Conservation (phyloP, 1,140 invertebrate species). For the Sycophila sp. region DNA sequence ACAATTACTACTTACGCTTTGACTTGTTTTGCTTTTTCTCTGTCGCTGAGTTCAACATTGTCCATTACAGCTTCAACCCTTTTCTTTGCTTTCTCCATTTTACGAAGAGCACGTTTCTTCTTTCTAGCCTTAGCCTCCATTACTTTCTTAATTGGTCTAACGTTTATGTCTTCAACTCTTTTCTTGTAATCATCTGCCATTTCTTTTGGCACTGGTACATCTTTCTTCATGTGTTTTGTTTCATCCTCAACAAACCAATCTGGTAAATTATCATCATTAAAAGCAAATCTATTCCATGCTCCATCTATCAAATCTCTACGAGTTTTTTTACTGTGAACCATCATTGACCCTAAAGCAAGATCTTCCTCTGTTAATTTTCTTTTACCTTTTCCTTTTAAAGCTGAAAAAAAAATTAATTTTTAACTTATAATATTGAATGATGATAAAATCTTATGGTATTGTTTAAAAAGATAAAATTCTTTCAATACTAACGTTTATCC, state of each 20-base stretch:
- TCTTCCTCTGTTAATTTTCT: slow-evolving; percentile 86
- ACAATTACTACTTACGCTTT: slow-evolving; percentile 75
- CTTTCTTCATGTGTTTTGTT: slow-evolving; percentile 86
- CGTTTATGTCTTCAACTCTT: slow-evolving; percentile 88
- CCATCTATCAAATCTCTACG: slow-evolving; percentile 87
- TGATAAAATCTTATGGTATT: too few relatives aligned
- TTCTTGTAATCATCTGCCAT: slow-evolving; percentile 79
- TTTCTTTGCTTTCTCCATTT: slow-evolving; percentile 94
- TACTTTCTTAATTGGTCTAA: slow-evolving; percentile 96
- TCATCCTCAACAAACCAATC: slow-evolving; percentile 98
- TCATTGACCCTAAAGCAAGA: slow-evolving; percentile 85
- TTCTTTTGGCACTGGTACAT: slow-evolving; percentile 81
- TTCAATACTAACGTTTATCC: slow-evolving; percentile 62
- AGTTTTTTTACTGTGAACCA: slow-evolving; percentile 86
- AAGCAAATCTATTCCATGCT: slow-evolving; percentile 90
- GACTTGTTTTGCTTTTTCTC: slow-evolving; percentile 92
- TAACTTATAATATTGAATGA: too few relatives aligned
- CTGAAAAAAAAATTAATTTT: slow-evolving; percentile 44
- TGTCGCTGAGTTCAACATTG: slow-evolving; percentile 86
- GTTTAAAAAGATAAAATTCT: not conserved
- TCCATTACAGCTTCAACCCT: slow-evolving; percentile 93
- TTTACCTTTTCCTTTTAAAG: slow-evolving; percentile 69
- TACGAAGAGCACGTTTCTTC: slow-evolving; percentile 87
- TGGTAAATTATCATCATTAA: slow-evolving; percentile 90
- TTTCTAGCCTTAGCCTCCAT: slow-evolving; percentile 98